Conservation (phyloP, 2,888 invertebrate genomes). For the Cheilosia vulpina region DNA sequence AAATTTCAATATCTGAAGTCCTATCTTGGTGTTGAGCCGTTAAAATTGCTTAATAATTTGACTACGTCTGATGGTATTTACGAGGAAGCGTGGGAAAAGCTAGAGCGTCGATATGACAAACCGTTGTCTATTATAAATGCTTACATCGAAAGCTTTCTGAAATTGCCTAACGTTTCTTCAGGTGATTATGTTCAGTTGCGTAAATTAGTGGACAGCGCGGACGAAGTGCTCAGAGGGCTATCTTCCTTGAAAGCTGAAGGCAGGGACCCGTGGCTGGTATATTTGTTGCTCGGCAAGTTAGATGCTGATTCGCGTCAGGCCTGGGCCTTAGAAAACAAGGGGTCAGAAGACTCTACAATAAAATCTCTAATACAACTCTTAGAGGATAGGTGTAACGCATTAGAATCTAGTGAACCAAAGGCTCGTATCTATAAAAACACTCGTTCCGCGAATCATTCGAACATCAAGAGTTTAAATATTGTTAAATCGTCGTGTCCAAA, state of each 20-base stretch:
- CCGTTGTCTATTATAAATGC: not conserved
- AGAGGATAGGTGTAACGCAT: not conserved
- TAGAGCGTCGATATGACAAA: not conserved
- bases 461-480: too few species aligned
- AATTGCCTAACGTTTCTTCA: not conserved
- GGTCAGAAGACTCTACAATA: not conserved
- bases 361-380: not conserved
- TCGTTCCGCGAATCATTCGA: too few species aligned
- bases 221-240: not conserved
- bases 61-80: not conserved
- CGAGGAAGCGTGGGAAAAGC: not conserved
- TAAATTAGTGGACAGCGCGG: not conserved
- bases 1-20: constrained; percentile 29
- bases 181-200: not conserved
- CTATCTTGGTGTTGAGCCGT: not conserved
- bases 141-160: constrained; percentile 1
- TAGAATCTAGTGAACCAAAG: not conserved
- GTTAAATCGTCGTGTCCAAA: not conserved
- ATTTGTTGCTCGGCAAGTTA: not conserved
- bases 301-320: not conserved
- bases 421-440: too few species aligned
- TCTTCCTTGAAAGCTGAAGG: not conserved
- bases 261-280: constrained; percentile 6
- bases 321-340: not conserved
- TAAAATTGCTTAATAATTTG: not conserved